phyloP scores from a whole-genome alignment of 2,113 vertebrate species.

The Ascaphus truei region DNA sequence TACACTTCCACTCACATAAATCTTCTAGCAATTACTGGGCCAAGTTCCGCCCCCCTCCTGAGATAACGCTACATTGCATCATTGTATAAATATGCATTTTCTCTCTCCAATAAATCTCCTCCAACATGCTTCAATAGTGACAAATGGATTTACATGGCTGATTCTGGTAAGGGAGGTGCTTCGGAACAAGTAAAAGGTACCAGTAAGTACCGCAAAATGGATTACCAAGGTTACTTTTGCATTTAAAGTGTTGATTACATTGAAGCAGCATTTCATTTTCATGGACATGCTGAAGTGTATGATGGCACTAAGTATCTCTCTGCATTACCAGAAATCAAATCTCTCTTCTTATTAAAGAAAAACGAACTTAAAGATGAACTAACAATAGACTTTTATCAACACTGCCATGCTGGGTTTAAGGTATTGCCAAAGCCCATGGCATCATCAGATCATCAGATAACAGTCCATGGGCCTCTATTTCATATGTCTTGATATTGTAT shows the following conservation, averaged over 20 bases:
- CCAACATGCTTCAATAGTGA: constrained; percentile 10
- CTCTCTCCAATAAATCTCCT: constrained; percentile 32
- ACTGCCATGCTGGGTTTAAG: too few species aligned
- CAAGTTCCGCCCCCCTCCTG: not conserved
- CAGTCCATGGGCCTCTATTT: too few species aligned
- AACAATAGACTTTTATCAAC: too few species aligned
- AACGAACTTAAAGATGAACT: too few species aligned
- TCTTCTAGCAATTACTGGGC: constrained; percentile 2
- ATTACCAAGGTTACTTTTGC: constrained; percentile 5
- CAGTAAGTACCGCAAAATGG: constrained; percentile 21
- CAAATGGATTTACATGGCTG: not conserved
- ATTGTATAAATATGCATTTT: fast-evolving
- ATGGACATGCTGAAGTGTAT: not conserved
- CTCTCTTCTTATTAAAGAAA: not conserved
- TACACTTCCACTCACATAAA: constrained; percentile 38
- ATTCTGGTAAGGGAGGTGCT: not conserved
- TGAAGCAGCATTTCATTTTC: constrained; percentile 9
- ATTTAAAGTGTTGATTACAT: constrained; percentile 18
- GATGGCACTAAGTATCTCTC: not conserved
- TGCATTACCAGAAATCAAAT: not conserved
- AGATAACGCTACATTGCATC: constrained; percentile 23
- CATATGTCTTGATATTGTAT: too few species aligned
- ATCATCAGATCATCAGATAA: too few species aligned
- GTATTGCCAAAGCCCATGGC: too few species aligned
- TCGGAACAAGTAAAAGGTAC: constrained; percentile 15